Evolutionary conservation across 2,113 vertebrate species (phyloP).

Genomic region (Crotalus horridus): DNA sequence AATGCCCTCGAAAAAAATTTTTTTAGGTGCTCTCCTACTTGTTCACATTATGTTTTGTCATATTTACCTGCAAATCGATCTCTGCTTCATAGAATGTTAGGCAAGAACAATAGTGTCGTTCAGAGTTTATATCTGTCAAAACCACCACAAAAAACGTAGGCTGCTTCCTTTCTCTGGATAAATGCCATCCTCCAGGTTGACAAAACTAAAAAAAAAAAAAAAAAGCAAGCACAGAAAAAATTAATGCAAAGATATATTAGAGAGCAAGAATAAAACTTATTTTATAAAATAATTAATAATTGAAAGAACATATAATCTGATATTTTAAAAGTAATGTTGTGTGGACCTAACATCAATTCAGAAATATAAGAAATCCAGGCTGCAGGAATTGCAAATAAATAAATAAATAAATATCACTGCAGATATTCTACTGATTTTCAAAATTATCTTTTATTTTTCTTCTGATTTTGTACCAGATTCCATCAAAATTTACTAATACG

Average conservation of each 20-base stretch:
- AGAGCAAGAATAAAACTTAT: not conserved
- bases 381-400: not conserved
- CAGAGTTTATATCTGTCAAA: constrained; percentile 96
- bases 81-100: constrained; percentile 96
- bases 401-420: not conserved
- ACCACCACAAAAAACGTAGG: constrained; percentile 96
- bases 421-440: not conserved
- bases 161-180: constrained; percentile 86
- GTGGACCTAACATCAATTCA: not conserved
- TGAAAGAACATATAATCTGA: not conserved
- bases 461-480: not conserved
- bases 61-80: constrained; percentile 90
- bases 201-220: constrained; percentile 81
- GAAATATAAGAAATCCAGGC: not conserved
- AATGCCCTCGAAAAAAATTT: not conserved
- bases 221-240: constrained; percentile 15
- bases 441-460: not conserved
- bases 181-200: constrained; percentile 93
- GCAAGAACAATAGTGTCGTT: constrained; percentile 96
- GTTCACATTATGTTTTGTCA: not conserved
- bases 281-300: not conserved
- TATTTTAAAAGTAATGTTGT: not conserved
- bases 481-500: not conserved
- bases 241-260: not conserved
- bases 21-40: not conserved